Base-by-base conservation (phyloP, 2,888 invertebrate species). In the Drosophila phalerata region DNA sequence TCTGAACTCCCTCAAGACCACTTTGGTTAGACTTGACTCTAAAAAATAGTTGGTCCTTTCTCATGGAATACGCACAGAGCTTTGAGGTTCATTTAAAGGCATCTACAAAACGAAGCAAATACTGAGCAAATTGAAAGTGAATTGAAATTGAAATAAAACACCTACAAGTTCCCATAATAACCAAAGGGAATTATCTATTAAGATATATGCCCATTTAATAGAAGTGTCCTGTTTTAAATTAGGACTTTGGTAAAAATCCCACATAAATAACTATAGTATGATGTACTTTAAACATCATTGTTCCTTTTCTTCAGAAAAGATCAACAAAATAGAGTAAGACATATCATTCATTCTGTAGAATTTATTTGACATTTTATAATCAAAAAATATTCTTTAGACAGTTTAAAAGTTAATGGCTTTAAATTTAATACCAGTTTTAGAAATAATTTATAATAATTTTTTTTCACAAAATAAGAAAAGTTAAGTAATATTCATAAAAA, bases 1-100 rank as follows among this genome's bases (percentile, higher is more conserved):
- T 43, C 43, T 11, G n/a, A 32, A n/a, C 4, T 25, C 25, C n/a
- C 37, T n/a, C 9, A 25, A 25, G 37, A 10, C 10, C 42, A 55
- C n/a, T 61, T 52, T 43, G 25, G 22, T 32, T 22, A 47, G 15
- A 30, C 13, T 15, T 2, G 11, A 13, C 19, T 15, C 17, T 52
- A 30, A 19, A 11, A 65, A 19, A 38, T 1, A 0, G n/a, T 2
- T 42, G 63, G 52, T 30, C 40, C 49, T 37, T 49, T 37, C 22
- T 22, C 30, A 17, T 34, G 15, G 5, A 32, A 17, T 17, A 17
- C 32, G 13, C 15, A 10, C 25, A 9, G 10, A 4, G 9, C 15
- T 51, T 1, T 10, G 32, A 32, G 22, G 28, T 37, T 38, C 28
- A 19, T 32, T 19, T 34, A 32, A 42, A 60, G 6, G n/a, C 38